Base-by-base conservation (phyloP, 2,888 invertebrate genomes). In the Anthoptus insignis region DNA sequence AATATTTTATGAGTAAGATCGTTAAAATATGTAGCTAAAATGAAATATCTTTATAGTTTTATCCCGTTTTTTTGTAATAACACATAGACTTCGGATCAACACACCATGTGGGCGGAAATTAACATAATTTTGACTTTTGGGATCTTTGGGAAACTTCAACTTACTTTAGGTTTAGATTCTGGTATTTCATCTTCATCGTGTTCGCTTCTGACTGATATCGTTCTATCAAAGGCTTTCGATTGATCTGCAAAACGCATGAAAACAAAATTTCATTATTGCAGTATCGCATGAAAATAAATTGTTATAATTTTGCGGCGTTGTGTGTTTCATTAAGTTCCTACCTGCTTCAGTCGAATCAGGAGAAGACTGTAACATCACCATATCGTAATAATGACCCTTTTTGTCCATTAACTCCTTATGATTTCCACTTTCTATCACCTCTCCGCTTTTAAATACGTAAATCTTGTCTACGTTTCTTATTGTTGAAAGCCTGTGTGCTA, bases 401-500 rank as follows among this genome's bases (percentile, higher is more conserved):
- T 89, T 80, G 8, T 83, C 81, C 95, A 97, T 96, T 22, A 97
- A 84, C 73, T 96, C 95, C 0, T 94, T 89, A 76, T 97, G 97
- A 29, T 94, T 96, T 5, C 97, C 97, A 69, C 93, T 87, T 81
- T 97, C 97, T 0, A 96, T 94, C 0, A 97, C 95, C 56, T 85
- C 76, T 0, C 97, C 97, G 56, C 94, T 91, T 67, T 95, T 94
- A 65, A 97, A 94, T 0, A 97, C 97, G 67, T 96, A 94, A 75
- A 97, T 97, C 69, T 95, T 91, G 79, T 97, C 96, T 0, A 96
- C 97, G 67, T 95, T 94, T 66, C 96, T 90, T 61, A 97, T 96
- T 0, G 97, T 97, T 0, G 96, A 95, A n/a, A 97, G 88, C 57
- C 97, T 93, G 82, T 97, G 97, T 0, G 97, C 97, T 11, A 97